Conservation (phyloP, 2,888 invertebrate species). For the Dolichopus griseipennis region DNA sequence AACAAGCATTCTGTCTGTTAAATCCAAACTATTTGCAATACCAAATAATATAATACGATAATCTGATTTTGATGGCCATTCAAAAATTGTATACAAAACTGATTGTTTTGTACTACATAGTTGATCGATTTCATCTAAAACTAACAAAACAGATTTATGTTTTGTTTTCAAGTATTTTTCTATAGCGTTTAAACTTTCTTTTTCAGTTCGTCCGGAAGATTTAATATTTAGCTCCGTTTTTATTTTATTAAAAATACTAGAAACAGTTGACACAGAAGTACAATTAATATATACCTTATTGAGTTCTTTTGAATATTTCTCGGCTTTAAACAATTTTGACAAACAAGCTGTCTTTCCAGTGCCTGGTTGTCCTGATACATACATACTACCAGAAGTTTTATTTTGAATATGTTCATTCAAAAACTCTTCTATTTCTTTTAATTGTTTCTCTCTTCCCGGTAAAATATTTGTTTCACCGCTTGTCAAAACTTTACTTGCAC, state of each 20-base stretch:
- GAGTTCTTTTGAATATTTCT: conserved; percentile 47
- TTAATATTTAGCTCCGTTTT: conserved; percentile 60
- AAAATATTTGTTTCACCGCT: conserved; percentile 45
- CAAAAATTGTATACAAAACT: conserved; percentile 85
- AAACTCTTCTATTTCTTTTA: conserved; percentile 58
- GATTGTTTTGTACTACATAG: conserved; percentile 70
- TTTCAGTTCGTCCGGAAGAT: conserved; percentile 51
- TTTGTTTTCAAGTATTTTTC: conserved; percentile 59
- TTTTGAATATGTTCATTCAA: conserved; percentile 56
- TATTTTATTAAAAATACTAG: conserved; percentile 69
- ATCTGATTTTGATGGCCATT: conserved; percentile 69
- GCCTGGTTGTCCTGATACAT: conserved; percentile 94
- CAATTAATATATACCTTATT: conserved; percentile 67
- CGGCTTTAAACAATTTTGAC: conserved; percentile 58
- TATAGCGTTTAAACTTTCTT: conserved; percentile 56
- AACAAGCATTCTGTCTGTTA: conserved; percentile 84
- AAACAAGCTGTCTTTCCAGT: conserved; percentile 85
- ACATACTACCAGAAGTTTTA: conserved; percentile 69
- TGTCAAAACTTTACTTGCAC: conserved; percentile 38
- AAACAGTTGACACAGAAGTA: conserved; percentile 76
- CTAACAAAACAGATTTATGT: conserved; percentile 68
- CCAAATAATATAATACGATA: conserved; percentile 75
- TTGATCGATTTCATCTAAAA: conserved; percentile 94
- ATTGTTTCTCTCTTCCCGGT: conserved; percentile 74
- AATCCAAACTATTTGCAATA: conserved; percentile 90